Percentiles rank a stretch among this genome's conserved stretches.
Evolutionary conservation across 2,797 vertebrate species (phyloP).

Genomic region (Cyprinella venusta): DNA sequence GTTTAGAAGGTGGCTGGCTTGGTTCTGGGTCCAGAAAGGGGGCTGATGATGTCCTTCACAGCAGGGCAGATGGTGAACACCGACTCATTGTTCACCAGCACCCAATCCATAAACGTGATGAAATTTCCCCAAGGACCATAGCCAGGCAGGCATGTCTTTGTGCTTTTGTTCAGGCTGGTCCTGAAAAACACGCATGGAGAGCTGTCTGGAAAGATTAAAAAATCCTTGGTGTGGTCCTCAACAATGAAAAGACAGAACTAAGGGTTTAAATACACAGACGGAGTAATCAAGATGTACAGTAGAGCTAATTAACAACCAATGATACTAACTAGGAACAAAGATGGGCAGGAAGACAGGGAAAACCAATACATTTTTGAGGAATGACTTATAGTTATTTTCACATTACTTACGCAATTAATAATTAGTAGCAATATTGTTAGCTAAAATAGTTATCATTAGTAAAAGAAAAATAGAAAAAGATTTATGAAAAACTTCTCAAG

Average conservation of each 20-base stretch:
- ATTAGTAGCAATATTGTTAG: neutral
- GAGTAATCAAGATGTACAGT: neutral
- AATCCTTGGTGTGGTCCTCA: too few species aligned
- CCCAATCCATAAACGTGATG: fast-evolving
- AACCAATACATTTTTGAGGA: neutral
- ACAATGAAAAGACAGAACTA: too few species aligned
- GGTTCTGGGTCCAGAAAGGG: neutral
- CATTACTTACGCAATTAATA: neutral
- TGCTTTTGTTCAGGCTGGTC: neutral
- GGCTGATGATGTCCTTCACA: too few species aligned
- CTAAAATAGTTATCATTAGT: neutral
- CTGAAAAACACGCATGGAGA: too few species aligned
- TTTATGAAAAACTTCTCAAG: neutral
- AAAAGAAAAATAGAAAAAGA: neutral
- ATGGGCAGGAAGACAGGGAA: neutral
- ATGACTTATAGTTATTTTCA: neutral
- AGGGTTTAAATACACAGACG: neutral
- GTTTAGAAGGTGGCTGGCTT: neutral
- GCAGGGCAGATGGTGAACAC: neutral
- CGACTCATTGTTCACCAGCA: neutral
- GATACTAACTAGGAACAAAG: neutral
- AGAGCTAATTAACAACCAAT: neutral
- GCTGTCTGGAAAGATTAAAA: too few species aligned
- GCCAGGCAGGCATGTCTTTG: neutral
- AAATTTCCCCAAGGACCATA: neutral